phyloP scores from a whole-genome alignment of 2,113 vertebrate genomes.

The Pangasianodon hypophthalmus region DNA sequence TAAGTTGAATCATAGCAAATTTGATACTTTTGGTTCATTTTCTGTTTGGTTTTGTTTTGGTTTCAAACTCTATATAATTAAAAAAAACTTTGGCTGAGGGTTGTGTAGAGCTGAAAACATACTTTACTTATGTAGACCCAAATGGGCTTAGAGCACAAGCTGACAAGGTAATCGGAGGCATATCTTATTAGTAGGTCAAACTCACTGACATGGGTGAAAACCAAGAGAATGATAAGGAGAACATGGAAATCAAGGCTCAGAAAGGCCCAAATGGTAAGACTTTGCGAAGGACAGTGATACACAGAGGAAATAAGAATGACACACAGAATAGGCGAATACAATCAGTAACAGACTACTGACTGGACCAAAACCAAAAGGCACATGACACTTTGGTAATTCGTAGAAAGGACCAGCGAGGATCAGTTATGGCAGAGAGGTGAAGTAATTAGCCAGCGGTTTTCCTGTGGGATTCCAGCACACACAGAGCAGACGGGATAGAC shows the following conservation, averaged over 20 bases:
- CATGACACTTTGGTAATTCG: neutral
- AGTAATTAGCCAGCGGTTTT: slow-evolving; percentile 13
- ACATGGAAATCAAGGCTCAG: neutral
- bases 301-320: neutral
- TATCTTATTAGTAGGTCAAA: neutral
- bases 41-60: too few species aligned
- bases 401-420: neutral
- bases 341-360: neutral
- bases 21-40: neutral
- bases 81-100: too few species aligned
- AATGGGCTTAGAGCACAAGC: neutral
- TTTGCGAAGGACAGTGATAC: neutral
- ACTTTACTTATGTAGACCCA: neutral
- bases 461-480: neutral
- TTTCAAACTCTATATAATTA: too few species aligned
- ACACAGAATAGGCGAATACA: neutral
- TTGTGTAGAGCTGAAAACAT: neutral
- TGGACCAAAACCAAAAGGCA: neutral
- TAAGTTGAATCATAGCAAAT: neutral
- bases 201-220: neutral
- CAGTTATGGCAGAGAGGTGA: neutral
- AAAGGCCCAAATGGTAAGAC: neutral
- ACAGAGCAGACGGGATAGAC: neutral
- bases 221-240: neutral
- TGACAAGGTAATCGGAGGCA: neutral